Conservation (phyloP, 2,113 vertebrate species). For the Synodontis membranacea region DNA sequence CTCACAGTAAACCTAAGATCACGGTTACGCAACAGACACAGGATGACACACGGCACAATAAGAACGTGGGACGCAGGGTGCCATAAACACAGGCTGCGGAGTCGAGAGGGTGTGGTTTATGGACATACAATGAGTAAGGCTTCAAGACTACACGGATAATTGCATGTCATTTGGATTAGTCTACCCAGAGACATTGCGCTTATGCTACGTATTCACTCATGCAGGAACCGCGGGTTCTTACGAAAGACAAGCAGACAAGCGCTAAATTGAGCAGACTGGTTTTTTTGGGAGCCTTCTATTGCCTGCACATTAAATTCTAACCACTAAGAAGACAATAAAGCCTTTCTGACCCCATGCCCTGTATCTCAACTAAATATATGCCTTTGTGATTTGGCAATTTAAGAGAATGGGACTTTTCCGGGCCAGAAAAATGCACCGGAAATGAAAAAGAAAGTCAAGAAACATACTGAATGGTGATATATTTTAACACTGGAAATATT, state of each 20-base stretch:
- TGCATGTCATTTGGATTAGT: neutral
- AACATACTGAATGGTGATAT: too few relatives aligned
- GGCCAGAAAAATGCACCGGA: neutral
- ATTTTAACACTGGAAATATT: neutral
- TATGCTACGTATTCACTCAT: neutral
- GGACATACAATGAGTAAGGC: neutral
- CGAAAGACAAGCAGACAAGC: too few relatives aligned
- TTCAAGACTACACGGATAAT: neutral
- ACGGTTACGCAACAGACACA: neutral
- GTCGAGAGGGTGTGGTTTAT: neutral
- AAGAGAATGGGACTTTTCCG: neutral
- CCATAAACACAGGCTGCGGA: neutral
- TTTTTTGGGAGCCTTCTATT: neutral
- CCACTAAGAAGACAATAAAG: neutral
- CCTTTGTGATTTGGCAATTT: neutral
- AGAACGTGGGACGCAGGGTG: neutral
- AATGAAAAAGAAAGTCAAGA: neutral
- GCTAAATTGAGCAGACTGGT: neutral
- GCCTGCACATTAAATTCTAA: neutral
- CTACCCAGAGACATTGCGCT: neutral
- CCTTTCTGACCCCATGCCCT: neutral
- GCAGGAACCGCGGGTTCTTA: neutral
- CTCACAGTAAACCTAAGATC: neutral
- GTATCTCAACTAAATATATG: too few relatives aligned
- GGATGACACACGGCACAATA: neutral